Base-by-base conservation (phyloP, 1,140 invertebrate genomes). In the Magallana angulata region DNA sequence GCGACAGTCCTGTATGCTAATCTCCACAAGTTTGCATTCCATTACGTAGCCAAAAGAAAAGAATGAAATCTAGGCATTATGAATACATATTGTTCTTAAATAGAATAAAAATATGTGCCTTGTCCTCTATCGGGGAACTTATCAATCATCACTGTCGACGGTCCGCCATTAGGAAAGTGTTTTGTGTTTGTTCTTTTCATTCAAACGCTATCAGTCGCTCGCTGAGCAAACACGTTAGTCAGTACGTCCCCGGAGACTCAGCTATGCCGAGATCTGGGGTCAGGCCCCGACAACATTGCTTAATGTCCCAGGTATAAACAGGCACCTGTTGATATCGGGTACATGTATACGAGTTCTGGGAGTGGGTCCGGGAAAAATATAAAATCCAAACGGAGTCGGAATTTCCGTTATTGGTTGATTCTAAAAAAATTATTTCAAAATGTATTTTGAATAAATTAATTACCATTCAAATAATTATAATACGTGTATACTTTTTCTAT, bases 71-170 rank as follows among this genome's bases (percentile, higher is more conserved):
- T 30, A 30, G 24, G 24, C 24, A 76, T 76, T 76, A 76, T 76
- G 68, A 76, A 76, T 76, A 76, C 68, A 76, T 76, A 76, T 76
- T 76, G 68, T 76, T 76, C 24, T 76, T 76, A 76, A 76, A 76
- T 76, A 76, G 68, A 76, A 76, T 76, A 76, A 76, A 76, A 62
- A 76, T 36, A 76, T 76, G 68, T 76, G 9, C 12, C 18, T 18
- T 36, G 68, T 18, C 36, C 18, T 18, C 36, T 76, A 76, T 76
- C 68, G 24, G 6, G 36, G 68, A 30, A 2, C 68, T 76, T 76
- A 76, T 76, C 68, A 76, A 76, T 76, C 68, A 76, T 30, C 68
- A 76, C 68, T 76, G 68, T 76, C 68, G 68, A 76, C 68, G 68
- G 8, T 6, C 68, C 18, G 24, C 68, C 68, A 76, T 76, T 76